Conservation (phyloP, 2,888 invertebrate genomes). For the Notodonta ziczac region DNA sequence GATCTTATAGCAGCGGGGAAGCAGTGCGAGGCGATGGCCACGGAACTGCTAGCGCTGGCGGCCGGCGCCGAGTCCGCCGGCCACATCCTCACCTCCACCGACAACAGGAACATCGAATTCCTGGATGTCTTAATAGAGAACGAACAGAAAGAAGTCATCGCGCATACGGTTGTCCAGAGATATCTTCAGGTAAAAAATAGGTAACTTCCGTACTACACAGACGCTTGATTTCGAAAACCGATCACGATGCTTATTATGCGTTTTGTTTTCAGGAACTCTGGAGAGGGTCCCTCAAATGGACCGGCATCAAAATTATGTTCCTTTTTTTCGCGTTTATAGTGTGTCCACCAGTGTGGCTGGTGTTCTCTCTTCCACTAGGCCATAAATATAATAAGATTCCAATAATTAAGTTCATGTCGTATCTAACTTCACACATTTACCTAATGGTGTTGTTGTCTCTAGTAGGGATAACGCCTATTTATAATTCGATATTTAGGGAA, state of each 20-base stretch:
- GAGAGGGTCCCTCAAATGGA: conserved; percentile 98
- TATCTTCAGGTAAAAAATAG: conserved; percentile 94
- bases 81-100: conserved; percentile 96
- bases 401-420: conserved; percentile 99
- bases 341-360: conserved; percentile 98
- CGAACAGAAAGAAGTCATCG: conserved; percentile 98
- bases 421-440: conserved; percentile 99
- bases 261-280: conserved; percentile 93
- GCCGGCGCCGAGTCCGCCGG: conserved; percentile 98
- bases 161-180: conserved; percentile 98
- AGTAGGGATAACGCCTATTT: conserved; percentile 94
- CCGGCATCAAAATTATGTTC: conserved; percentile 96
- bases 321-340: conserved; percentile 96
- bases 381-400: conserved; percentile 99
- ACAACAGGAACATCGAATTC: conserved; percentile 96
- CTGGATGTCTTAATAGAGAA: conserved; percentile 98
- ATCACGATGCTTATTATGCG: conserved; percentile 26
- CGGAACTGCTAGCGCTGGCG: conserved; percentile 96
- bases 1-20: conserved; percentile 98
- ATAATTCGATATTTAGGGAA: conserved; percentile 90
- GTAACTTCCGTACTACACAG: conserved; percentile 66
- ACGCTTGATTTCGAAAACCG: conserved; percentile 19
- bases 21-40: conserved; percentile 99
- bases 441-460: conserved; percentile 96
- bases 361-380: conserved; percentile 96